Conservation (phyloP, 2,797 vertebrate species). For the Xenops minutus region DNA sequence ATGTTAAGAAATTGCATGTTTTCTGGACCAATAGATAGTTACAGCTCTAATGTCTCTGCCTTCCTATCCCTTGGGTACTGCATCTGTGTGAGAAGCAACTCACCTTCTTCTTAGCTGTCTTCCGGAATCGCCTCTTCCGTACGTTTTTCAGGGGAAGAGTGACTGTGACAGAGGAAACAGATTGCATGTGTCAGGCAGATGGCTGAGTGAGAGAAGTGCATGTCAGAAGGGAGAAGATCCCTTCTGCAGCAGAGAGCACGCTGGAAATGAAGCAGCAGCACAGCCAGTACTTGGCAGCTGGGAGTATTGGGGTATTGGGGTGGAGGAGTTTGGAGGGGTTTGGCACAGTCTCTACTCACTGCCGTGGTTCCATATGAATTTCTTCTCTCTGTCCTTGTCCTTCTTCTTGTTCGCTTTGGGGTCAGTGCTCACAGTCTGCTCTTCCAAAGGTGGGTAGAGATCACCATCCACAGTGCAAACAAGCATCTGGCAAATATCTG, state of each 20-base stretch:
- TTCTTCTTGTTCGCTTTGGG: slow-evolving; percentile 94
- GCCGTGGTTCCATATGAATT: slow-evolving; percentile 97
- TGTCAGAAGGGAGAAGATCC: slow-evolving; percentile 8
- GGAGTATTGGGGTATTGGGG: not conserved
- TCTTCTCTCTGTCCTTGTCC: slow-evolving; percentile 97
- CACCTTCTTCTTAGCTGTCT: slow-evolving; percentile 93
- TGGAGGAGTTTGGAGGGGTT: not conserved
- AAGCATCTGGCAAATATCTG: slow-evolving; percentile 97
- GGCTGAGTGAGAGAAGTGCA: not conserved
- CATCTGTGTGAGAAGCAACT: not conserved
- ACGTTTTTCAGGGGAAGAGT: slow-evolving; percentile 94
- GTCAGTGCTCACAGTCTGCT: slow-evolving; percentile 87
- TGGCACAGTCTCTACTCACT: slow-evolving; percentile 69
- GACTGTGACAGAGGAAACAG: slow-evolving; percentile 78
- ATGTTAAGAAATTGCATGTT: not conserved
- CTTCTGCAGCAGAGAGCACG: not conserved
- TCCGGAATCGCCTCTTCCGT: slow-evolving; percentile 90
- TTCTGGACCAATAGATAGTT: not conserved
- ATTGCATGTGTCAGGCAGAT: not conserved
- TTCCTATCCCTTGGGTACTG: not conserved
- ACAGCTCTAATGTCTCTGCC: not conserved
- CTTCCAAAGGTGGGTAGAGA: slow-evolving; percentile 93
- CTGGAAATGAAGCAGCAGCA: not conserved
- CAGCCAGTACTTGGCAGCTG: not conserved
- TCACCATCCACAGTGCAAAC: slow-evolving; percentile 96